Evolutionary conservation across 2,113 vertebrate species (phyloP).

Genomic region (Porphyrio hochstetteri): DNA sequence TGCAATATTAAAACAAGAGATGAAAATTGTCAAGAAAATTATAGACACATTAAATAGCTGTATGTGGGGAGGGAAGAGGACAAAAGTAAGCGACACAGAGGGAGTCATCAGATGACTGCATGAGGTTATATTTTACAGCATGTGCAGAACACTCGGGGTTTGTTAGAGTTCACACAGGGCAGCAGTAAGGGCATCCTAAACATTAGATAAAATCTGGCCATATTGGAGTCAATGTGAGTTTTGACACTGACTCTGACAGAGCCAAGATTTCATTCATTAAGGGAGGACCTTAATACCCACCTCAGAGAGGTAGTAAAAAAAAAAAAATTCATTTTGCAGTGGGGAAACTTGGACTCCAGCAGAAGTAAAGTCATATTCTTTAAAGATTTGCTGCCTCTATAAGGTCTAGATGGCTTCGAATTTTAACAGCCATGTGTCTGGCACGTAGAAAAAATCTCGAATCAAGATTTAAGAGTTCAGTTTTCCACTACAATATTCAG

Average conservation of each 20-base stretch:
- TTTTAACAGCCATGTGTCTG: neutral
- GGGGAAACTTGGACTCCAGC: neutral
- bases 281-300: neutral
- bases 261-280: constrained; percentile 20
- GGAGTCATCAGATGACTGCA: neutral
- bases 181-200: neutral
- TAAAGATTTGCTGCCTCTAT: neutral
- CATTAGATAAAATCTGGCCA: neutral
- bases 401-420: neutral
- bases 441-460: neutral
- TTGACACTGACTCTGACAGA: constrained; percentile 5
- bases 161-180: neutral
- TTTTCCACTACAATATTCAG: neutral
- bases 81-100: neutral
- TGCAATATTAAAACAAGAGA: constrained; percentile 45
- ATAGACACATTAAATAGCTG: neutral
- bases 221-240: neutral
- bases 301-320: neutral
- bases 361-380: neutral
- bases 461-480: neutral
- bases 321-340: neutral
- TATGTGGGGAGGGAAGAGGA: neutral
- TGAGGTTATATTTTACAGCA: neutral
- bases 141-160: neutral
- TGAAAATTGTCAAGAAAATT: constrained; percentile 41